Base-by-base conservation (phyloP, 2,888 invertebrate species). In the Ctena decussata region DNA sequence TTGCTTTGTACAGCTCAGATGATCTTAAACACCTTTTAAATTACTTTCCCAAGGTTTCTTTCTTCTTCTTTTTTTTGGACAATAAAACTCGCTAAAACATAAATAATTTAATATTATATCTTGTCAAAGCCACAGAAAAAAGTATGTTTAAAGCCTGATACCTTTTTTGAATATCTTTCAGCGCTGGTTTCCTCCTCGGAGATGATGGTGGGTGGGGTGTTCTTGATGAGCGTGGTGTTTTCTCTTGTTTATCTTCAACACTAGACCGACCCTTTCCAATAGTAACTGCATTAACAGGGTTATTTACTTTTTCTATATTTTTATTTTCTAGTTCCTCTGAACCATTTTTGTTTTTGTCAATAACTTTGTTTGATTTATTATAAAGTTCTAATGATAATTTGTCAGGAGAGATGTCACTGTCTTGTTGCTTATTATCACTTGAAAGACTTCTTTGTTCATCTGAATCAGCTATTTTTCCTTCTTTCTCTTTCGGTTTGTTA, bases 151-250 rank as follows among this genome's bases (percentile, higher is more conserved):
- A n/a, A n/a, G n/a, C n/a, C n/a, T n/a, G n/a, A n/a, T n/a, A 86
- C 86, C 71, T 82, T 44, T 76, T 69, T 35, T 44, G 57, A 12
- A 49, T 60, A 44, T 44, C 72, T 46, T 84, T 81, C 8, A n/a
- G 53, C 1, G 8, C 65, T 65, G 32, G 65, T 57, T 60, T 84
- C 35, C 73, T 81, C 70, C 80, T 78, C 0, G 80, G 81, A 21
- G 81, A 76, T 35, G 15, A n/a, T 24, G 82, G 60, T 72, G 79
- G 79, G 44, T 82, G 80, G 5, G 81, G 80, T 65, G 53, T 77
- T 49, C 72, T 85, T 44, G 82, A 73, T 39, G 60, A 30, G 5
- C 32, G 57, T 57, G 57, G 24, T 57, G 24, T 37, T 46, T 41
- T 39, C 49, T 24, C 24, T n/a, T 5, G 18, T 44, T 35, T 46